Evolutionary conservation across 2,113 vertebrate species (phyloP).

Genomic region (Heteronetta atricapilla): DNA sequence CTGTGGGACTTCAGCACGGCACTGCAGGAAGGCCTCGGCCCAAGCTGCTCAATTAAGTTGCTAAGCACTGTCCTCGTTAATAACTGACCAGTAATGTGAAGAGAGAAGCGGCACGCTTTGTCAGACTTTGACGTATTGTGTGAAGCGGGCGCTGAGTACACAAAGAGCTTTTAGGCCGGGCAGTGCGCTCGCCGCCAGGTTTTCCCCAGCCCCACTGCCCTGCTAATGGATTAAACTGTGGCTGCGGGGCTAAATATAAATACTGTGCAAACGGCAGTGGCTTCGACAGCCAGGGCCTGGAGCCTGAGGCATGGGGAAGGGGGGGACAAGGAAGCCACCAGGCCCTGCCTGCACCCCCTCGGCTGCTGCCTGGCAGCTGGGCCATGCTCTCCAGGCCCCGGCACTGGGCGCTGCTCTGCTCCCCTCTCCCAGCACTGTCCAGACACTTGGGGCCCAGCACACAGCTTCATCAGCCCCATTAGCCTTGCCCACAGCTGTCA

Average conservation of each 20-base stretch:
- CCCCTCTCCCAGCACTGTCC: not conserved
- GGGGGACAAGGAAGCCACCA: not conserved
- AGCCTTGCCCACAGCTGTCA: fast-evolving
- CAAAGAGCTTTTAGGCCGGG: conserved; percentile 33
- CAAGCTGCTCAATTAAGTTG: conserved; percentile 21
- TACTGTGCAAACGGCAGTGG: fast-evolving
- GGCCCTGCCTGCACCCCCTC: not conserved
- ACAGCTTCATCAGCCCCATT: not conserved
- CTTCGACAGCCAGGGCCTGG: not conserved
- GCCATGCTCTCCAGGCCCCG: too few species aligned
- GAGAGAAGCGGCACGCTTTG: not conserved
- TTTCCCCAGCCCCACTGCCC: not conserved
- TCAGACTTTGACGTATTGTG: not conserved
- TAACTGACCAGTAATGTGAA: not conserved
- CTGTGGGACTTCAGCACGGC: not conserved
- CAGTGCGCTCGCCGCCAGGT: not conserved
- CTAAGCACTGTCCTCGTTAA: conserved; percentile 22
- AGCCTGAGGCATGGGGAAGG: not conserved
- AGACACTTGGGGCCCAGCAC: not conserved
- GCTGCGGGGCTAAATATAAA: fast-evolving
- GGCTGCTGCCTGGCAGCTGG: not conserved
- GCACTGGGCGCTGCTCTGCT: not conserved
- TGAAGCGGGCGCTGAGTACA: not conserved
- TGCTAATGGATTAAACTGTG: not conserved
- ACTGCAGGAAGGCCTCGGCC: not conserved